Evolutionary conservation across 2,797 vertebrate genomes (phyloP).

Genomic region (Bradypodion pumilum): DNA sequence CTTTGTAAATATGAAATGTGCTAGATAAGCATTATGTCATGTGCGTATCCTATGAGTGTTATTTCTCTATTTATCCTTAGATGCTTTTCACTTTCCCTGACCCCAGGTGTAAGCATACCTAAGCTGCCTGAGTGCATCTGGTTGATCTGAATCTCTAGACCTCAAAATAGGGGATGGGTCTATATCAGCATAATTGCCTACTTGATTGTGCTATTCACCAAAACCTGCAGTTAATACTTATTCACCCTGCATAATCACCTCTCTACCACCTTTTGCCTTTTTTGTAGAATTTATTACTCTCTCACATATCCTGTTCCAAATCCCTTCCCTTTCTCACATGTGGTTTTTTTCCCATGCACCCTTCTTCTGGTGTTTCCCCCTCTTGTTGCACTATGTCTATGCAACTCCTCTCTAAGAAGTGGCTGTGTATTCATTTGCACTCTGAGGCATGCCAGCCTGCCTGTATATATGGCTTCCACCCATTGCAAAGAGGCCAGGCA

Average conservation of each 20-base stretch:
- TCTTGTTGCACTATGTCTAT: too few species aligned
- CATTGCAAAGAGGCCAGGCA: too few species aligned
- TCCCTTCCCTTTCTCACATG: too few species aligned
- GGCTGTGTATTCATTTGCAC: too few species aligned
- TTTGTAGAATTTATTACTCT: not conserved
- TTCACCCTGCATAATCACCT: not conserved
- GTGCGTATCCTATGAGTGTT: not conserved
- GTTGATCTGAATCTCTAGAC: not conserved
- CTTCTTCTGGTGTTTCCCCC: not conserved
- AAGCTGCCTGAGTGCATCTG: not conserved
- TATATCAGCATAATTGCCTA: not conserved
- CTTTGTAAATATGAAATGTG: not conserved
- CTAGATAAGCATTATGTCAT: not conserved
- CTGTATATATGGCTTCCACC: too few species aligned
- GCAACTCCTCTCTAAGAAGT: too few species aligned
- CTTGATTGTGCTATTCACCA: not conserved
- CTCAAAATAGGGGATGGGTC: not conserved
- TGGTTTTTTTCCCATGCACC: not conserved
- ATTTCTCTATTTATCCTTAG: not conserved
- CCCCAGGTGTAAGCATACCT: not conserved
- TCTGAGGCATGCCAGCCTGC: too few species aligned
- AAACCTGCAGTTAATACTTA: not conserved
- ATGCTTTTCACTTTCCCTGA: not conserved
- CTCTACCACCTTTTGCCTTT: not conserved
- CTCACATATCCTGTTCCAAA: not conserved